These are phyloP conservation scores for Discoglossus pictus DNA, from an alignment of 2,797 vertebrate species.

Conservation along the genomic window DNA sequence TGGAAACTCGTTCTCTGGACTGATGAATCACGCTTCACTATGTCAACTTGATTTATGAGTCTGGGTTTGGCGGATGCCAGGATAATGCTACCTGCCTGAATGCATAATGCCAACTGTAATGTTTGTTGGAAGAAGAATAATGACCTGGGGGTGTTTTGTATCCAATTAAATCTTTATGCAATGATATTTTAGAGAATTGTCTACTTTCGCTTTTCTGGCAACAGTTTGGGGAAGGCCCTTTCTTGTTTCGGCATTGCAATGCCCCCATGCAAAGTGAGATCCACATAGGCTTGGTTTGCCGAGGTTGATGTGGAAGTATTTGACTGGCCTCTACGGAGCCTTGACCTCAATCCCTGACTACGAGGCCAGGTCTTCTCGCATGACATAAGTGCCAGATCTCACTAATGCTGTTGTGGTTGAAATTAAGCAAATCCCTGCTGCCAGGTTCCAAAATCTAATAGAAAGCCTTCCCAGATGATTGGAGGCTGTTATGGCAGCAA, in stretches of 20 bases:
- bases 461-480: not conserved
- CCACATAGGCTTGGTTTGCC: not conserved
- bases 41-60: not conserved
- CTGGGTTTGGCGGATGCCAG: conserved; percentile 2
- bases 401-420: too few relatives aligned
- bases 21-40: not conserved
- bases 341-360: too few relatives aligned
- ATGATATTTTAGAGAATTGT: conserved; percentile 8
- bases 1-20: not conserved
- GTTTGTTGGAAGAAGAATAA: not conserved
- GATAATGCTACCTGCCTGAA: not conserved
- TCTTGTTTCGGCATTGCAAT: not conserved
- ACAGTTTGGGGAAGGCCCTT: not conserved
- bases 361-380: not conserved
- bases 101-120: conserved; percentile 6
- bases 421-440: too few relatives aligned
- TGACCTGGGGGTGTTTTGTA: not conserved
- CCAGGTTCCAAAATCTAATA: not conserved
- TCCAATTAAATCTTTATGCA: not conserved
- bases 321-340: too few relatives aligned
- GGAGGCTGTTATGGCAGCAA: not conserved
- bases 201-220: too few relatives aligned
- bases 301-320: conserved; percentile 2
- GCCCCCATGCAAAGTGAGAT: conserved; percentile 4
- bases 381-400: not conserved